Evolutionary conservation across 2,113 vertebrate species (phyloP).

Genomic region (Castor canadensis): DNA sequence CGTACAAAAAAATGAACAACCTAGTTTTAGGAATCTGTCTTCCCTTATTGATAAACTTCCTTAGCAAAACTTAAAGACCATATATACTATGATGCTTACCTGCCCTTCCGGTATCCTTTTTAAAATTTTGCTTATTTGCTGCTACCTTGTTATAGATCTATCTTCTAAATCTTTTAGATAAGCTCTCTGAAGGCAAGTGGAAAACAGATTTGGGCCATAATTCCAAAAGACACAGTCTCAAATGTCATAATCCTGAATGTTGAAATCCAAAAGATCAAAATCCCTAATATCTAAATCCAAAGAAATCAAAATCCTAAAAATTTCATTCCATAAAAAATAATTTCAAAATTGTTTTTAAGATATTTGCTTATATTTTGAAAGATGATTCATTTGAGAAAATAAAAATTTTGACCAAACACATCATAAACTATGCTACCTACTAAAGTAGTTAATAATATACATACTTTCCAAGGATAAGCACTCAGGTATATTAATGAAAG

Average conservation of each 20-base stretch:
- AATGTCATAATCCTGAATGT: background rate
- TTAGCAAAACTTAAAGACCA: background rate
- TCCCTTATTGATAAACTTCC: background rate
- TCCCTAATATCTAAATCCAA: background rate
- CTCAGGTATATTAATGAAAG: background rate
- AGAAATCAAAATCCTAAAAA: background rate
- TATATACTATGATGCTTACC: background rate
- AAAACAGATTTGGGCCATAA: background rate
- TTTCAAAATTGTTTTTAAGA: background rate
- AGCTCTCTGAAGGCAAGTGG: background rate
- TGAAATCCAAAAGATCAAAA: background rate
- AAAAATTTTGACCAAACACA: background rate
- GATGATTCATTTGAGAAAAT: background rate
- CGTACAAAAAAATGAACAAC: background rate
- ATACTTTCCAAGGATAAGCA: background rate
- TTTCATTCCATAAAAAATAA: background rate
- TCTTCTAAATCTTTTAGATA: background rate
- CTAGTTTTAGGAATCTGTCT: background rate
- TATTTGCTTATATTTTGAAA: background rate
- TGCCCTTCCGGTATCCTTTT: background rate
- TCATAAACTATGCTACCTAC: no score
- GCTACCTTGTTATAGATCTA: background rate
- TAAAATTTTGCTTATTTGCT: no score
- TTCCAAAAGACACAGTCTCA: background rate
- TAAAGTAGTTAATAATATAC: background rate